phyloP scores from a whole-genome alignment of 2,888 invertebrate genomes.

The Orthonychiurus folsomi region DNA sequence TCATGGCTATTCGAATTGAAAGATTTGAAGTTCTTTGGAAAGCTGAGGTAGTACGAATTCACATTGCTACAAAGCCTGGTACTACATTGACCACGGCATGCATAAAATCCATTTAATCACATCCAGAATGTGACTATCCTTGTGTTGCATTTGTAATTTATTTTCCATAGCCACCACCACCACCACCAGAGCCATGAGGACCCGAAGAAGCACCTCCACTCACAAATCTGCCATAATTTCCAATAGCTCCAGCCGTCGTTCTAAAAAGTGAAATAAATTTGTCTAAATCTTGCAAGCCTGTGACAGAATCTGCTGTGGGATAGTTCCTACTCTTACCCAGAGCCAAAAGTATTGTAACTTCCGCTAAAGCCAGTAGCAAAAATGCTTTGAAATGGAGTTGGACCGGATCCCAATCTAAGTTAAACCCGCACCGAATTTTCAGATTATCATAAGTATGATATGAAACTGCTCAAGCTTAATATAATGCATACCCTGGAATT shows the following conservation, averaged over 20 bases:
- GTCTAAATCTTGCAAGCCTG: not conserved
- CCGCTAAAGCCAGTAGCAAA: conserved; percentile 38
- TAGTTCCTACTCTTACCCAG: conserved; percentile 36
- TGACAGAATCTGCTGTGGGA: too few relatives aligned
- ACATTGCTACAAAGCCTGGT: too few relatives aligned
- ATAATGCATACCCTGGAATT: conserved; percentile 21
- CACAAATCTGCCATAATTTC: conserved; percentile 37
- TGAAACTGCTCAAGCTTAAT: not conserved
- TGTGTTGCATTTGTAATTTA: too few relatives aligned
- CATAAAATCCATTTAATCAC: too few relatives aligned
- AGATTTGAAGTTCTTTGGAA: too few relatives aligned
- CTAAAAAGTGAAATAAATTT: conserved; percentile 15
- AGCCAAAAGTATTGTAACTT: conserved; percentile 36
- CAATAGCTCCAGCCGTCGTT: conserved; percentile 38
- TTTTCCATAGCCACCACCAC: conserved; percentile 19
- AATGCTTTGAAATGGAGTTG: conserved; percentile 35
- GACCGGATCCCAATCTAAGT: conserved; percentile 24
- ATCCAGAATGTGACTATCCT: too few relatives aligned
- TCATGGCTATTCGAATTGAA: too few relatives aligned
- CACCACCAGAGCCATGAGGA: conserved; percentile 24
- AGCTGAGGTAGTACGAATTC: too few relatives aligned
- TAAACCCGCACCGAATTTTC: not conserved
- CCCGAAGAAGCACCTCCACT: conserved; percentile 30
- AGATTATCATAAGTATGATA: not conserved
- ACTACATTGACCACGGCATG: too few relatives aligned